A percentile compares a stretch with the other conserved stretches of the same genome.
phyloP scores from a whole-genome alignment of 2,797 vertebrate genomes.

The Syngnathus rostellatus region DNA sequence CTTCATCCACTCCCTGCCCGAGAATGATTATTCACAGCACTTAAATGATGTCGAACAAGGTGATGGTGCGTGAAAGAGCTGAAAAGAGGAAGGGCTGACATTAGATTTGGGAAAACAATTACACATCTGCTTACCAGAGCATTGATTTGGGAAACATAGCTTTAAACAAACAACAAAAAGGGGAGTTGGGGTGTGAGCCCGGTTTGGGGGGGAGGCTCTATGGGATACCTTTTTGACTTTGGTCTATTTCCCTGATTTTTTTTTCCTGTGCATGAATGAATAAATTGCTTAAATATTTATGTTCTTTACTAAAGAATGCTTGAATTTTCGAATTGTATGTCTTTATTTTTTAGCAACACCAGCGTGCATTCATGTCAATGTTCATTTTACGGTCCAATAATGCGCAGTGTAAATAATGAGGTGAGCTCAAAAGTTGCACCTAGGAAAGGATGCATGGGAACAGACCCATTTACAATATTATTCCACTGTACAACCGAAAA shows the following conservation, averaged over 20 bases:
- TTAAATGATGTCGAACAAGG: neutral
- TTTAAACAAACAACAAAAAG: constrained; percentile 2
- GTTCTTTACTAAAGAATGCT: neutral
- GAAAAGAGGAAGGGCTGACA: neutral
- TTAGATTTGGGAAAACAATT: neutral
- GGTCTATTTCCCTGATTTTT: neutral
- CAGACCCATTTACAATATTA: neutral
- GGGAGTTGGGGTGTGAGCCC: neutral
- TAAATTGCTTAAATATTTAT: neutral
- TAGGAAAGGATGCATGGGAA: neutral
- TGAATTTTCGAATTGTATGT: neutral
- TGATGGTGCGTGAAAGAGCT: neutral
- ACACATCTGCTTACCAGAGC: constrained; percentile 5
- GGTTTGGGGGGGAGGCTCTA: neutral
- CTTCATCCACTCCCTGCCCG: neutral
- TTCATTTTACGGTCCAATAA: neutral
- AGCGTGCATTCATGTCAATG: neutral
- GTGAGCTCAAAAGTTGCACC: neutral
- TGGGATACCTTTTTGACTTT: neutral
- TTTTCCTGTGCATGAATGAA: neutral
- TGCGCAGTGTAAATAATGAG: neutral
- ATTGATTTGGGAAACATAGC: neutral
- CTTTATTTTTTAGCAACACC: neutral
- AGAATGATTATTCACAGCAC: neutral
- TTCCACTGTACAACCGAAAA: neutral